Evolutionary conservation across 2,888 invertebrate genomes (phyloP), one percentile per base, ranked within the genome.

Genomic region (Trichopoda pennipes): DNA sequence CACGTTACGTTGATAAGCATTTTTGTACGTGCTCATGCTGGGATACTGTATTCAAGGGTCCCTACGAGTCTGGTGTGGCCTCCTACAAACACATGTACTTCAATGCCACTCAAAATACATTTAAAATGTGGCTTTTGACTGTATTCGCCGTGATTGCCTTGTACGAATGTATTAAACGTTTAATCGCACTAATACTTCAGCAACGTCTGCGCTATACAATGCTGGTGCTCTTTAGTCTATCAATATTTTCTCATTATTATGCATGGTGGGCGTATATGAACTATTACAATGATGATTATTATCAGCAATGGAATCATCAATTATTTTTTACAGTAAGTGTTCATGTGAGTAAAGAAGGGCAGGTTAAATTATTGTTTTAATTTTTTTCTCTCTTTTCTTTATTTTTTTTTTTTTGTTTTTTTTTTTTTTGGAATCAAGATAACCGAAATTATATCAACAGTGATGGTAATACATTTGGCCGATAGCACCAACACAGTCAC

Each of bases 21-120:
- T 93, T 93, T 85, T 95, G 95, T 87, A 93, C 93, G 17, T 95
- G 95, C 89, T 94, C 94, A 14, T 95, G 95, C 88, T 95, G 95
- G 94, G 95, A 95, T 87, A 95, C 95, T 0, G 93, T 95, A 9
- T 95, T 95, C 87, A 95, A 95, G 93, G 95, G 94, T 16, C 93
- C 94, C 14, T 94, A 94, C 86, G 94, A 94, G 88, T 93, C 93
- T 32, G 94, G 94, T n/a, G 92, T 94, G 81, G 94, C 94, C 51
- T 93, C 93, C 23, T 94, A 94, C 87, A 94, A 94, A 87, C 94
- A 94, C 87, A 93, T 94, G 90, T 94, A 94, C 89, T 94, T 94
- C 89, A 94, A 94, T 89, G 93, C 94, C 55, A 94, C 94, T 16
- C 90, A 91, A 55, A 94, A 94, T 85, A 93, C 93, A 35, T 90